Percentiles rank a stretch among this genome's conserved stretches.
Conservation (phyloP, 2,113 vertebrate species). For the Nerophis ophidion region DNA sequence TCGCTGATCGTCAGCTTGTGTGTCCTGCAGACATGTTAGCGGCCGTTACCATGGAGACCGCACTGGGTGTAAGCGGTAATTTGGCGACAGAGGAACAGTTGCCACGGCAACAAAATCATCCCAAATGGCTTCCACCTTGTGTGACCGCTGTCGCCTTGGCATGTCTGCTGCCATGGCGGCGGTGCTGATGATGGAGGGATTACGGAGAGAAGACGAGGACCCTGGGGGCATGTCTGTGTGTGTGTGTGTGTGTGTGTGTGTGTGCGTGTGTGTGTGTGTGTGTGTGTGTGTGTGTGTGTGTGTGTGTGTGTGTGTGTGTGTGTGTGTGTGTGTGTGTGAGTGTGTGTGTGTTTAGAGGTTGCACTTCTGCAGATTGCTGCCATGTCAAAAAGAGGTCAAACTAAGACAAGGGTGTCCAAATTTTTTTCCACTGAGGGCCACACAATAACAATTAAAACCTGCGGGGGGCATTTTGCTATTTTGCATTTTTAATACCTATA, state of each 20-base stretch:
- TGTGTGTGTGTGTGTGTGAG: slow-evolving; percentile 11
- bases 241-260: slow-evolving; percentile 5
- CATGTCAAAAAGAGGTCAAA: slow-evolving; percentile 48
- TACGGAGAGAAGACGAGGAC: slow-evolving; percentile 34
- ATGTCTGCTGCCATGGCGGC: slow-evolving; percentile 21
- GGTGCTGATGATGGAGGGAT: slow-evolving; percentile 38
- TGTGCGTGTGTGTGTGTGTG: slow-evolving; percentile 8
- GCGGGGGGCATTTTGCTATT: too few species aligned
- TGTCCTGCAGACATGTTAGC: slow-evolving; percentile 60
- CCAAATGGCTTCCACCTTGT: slow-evolving; percentile 51
- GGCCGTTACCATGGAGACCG: slow-evolving; percentile 50
- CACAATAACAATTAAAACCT: too few species aligned
- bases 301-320: slow-evolving; percentile 11
- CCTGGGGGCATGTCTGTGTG: slow-evolving; percentile 12
- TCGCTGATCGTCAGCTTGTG: slow-evolving; percentile 85
- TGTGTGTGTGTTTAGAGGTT: slow-evolving; percentile 21
- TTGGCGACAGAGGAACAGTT: slow-evolving; percentile 48
- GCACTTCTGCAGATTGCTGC: slow-evolving; percentile 36
- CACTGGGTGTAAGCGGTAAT: slow-evolving; percentile 32
- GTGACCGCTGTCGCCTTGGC: slow-evolving; percentile 38
- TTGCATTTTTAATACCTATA: too few species aligned
- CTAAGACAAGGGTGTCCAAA: slow-evolving; percentile 21
- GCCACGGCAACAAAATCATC: slow-evolving; percentile 47
- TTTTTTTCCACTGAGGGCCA: too few species aligned
- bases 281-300: slow-evolving; percentile 10